Percentiles rank a stretch among this genome's conserved stretches.
These are phyloP conservation scores for Mus musculus DNA, from an alignment of 2,113 vertebrate genomes.

Conservation along the genomic window GRCm39 chr1:186157501-186158000, in stretches of 20 bases:
- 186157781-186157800: constrained; percentile 75
- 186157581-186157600: background rate
- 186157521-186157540: background rate
- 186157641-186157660: constrained; percentile 25
- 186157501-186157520: background rate
- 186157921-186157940: constrained; percentile 71
- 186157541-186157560: background rate
- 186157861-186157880: constrained; percentile 73
- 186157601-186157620: background rate
- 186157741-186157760: constrained; percentile 84
- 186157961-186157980: background rate
- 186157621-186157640: constrained; percentile 49
- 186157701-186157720: constrained; percentile 69
- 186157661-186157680: constrained; percentile 55
- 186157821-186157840: constrained; percentile 74
- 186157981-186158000: constrained; percentile 21
- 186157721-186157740: constrained; percentile 85
- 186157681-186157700: constrained; percentile 72
- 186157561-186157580: constrained; percentile 34
- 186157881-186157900: constrained; percentile 74
- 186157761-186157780: constrained; percentile 79
- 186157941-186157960: constrained; percentile 56
- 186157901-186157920: constrained; percentile 62
- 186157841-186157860: constrained; percentile 70
- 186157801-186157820: constrained; percentile 60